These are phyloP conservation scores for Silurus asotus DNA, from an alignment of 2,113 vertebrate species.

Conservation along the genomic window DNA sequence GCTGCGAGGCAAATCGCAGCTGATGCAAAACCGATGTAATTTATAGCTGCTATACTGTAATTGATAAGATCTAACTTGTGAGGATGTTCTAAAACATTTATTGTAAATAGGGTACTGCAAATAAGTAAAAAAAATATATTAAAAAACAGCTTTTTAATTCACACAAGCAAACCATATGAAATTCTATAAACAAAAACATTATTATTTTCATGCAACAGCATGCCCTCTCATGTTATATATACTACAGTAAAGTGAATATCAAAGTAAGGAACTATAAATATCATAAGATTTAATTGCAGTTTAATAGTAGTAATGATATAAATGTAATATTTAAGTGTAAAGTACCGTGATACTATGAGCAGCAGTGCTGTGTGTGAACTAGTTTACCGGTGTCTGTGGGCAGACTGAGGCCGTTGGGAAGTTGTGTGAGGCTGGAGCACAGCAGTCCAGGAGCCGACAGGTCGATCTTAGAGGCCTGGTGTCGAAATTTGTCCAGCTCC, in stretches of 20 bases:
- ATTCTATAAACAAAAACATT: not conserved
- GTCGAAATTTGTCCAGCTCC: conserved; percentile 89
- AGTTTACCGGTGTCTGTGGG: conserved; percentile 68
- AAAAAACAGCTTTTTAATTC: not conserved
- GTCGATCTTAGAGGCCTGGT: conserved; percentile 86
- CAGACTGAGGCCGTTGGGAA: conserved; percentile 73
- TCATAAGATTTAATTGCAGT: not conserved
- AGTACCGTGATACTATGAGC: no score
- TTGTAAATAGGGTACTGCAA: not conserved
- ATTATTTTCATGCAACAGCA: not conserved
- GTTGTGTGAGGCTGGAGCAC: conserved; percentile 67
- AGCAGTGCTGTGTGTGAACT: not conserved
- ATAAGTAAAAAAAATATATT: not conserved
- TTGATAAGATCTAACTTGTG: not conserved
- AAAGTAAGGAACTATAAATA: not conserved
- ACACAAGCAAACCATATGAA: not conserved
- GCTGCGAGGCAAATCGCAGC: no score
- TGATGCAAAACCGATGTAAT: no score
- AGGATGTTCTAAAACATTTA: not conserved
- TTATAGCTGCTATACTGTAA: not conserved
- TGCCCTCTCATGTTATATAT: not conserved
- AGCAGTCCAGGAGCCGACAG: conserved; percentile 72
- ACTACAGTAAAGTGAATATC: not conserved
- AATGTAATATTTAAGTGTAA: no score
- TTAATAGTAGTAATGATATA: not conserved